Conservation (phyloP, 2,797 vertebrate species). For the Lemur catta region DNA sequence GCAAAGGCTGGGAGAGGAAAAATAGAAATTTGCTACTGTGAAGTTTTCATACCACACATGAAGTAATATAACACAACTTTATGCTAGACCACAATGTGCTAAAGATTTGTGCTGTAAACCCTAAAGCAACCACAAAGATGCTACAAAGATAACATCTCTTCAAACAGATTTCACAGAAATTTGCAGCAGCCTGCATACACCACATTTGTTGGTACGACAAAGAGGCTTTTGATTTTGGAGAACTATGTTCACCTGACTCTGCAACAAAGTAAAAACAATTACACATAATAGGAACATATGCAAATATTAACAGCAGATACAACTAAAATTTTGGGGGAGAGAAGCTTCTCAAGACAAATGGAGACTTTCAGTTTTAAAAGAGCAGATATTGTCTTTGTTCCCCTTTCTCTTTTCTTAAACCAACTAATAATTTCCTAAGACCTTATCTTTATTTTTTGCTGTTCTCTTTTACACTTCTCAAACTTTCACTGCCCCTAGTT, state of each 20-base stretch:
- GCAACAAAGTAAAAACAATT: not conserved
- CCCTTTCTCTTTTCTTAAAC: not conserved
- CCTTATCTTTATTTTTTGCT: not conserved
- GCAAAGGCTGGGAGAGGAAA: not conserved
- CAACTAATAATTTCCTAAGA: not conserved
- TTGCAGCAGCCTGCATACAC: not conserved
- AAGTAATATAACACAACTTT: not conserved
- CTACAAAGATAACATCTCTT: not conserved
- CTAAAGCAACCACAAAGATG: not conserved
- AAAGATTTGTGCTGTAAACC: not conserved
- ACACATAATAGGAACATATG: not conserved
- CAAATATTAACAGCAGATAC: not conserved
- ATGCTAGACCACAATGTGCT: not conserved
- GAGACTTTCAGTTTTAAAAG: not conserved
- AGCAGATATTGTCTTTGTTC: not conserved
- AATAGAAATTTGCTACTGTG: not conserved
- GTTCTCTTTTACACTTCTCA: not conserved
- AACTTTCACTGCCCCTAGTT: not conserved
- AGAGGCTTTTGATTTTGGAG: not conserved
- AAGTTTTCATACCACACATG: not conserved
- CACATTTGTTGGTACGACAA: not conserved
- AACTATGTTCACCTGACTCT: not conserved
- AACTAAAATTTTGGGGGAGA: not conserved
- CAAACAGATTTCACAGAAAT: not conserved
- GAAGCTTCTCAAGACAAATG: not conserved